A percentile compares a stretch with the other conserved stretches of the same genome.
These are phyloP conservation scores for Orchestes rusci DNA, from an alignment of 2,888 invertebrate genomes.

Conservation along the genomic window DNA sequence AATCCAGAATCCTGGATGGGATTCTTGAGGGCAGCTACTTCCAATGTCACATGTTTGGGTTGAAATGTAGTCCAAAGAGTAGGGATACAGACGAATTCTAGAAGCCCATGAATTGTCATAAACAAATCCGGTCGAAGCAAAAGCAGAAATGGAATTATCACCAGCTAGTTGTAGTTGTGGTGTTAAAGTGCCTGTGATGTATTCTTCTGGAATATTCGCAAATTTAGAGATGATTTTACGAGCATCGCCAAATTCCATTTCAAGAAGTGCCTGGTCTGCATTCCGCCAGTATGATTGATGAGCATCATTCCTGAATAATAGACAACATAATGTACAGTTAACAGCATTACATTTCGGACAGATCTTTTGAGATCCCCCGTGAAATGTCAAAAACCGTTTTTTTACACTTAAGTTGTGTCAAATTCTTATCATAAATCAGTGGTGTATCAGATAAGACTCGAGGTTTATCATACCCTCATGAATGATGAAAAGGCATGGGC, in stretches of 20 bases:
- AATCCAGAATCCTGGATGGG: conserved; percentile 58
- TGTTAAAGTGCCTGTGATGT: conserved; percentile 42
- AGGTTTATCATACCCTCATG: too few relatives aligned
- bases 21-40: conserved; percentile 51
- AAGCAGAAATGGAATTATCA: conserved; percentile 52
- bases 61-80: conserved; percentile 56
- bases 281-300: conserved; percentile 37
- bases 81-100: conserved; percentile 53
- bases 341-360: too few relatives aligned
- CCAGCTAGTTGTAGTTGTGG: conserved; percentile 54
- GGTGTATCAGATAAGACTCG: too few relatives aligned
- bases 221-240: conserved; percentile 34
- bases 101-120: conserved; percentile 62
- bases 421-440: too few relatives aligned
- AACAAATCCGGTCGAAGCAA: conserved; percentile 45
- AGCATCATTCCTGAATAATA: conserved; percentile 28
- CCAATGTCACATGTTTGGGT: conserved; percentile 50
- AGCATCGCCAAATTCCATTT: conserved; percentile 40
- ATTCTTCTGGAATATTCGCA: conserved; percentile 37
- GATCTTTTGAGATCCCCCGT: too few relatives aligned
- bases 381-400: too few relatives aligned
- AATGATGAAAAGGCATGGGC: too few relatives aligned
- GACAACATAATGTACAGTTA: too few relatives aligned
- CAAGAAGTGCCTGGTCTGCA: conserved; percentile 32
- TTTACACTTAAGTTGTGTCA: too few relatives aligned